Percentiles rank a stretch among this genome's conserved stretches.
These are phyloP conservation scores for Drosophila histrio DNA, from an alignment of 2,888 invertebrate genomes.

Conservation along the genomic window DNA sequence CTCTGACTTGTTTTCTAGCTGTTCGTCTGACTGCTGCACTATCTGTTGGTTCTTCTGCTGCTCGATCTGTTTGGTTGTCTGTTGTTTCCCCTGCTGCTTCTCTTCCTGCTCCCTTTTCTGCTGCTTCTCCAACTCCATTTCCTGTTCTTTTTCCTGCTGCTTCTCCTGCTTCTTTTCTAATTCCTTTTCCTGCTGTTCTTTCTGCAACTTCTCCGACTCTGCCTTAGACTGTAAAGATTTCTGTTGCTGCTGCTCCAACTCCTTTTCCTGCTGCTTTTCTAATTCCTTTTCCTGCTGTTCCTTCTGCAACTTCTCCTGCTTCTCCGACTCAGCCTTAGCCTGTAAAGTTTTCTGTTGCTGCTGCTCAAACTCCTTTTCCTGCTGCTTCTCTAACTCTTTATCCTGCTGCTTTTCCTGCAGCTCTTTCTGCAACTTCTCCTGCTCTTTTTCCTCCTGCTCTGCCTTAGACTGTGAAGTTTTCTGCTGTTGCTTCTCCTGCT, in stretches of 20 bases:
- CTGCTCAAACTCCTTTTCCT: too few relatives aligned
- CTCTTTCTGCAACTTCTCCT: too few relatives aligned
- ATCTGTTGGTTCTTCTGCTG: not conserved
- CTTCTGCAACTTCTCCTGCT: not conserved
- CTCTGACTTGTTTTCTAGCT: not conserved
- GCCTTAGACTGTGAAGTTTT: not conserved
- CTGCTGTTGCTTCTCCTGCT: slow-evolving; percentile 42
- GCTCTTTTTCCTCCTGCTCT: not conserved
- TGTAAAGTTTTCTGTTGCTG: too few relatives aligned
- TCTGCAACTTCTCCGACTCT: not conserved
- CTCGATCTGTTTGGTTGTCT: too few relatives aligned
- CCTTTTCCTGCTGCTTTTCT: not conserved
- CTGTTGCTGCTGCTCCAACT: slow-evolving; percentile 38
- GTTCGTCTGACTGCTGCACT: not conserved
- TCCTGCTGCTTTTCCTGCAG: too few relatives aligned
- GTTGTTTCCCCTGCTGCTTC: not conserved
- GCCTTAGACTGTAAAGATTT: too few relatives aligned
- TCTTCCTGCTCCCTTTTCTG: slow-evolving; percentile 1
- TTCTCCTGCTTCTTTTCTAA: not conserved
- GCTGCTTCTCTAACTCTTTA: too few relatives aligned
- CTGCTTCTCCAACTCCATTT: not conserved
- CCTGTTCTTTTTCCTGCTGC: not conserved
- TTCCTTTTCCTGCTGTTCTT: not conserved
- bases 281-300: slow-evolving; percentile 39
- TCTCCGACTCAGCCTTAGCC: not conserved